Evolutionary conservation across 2,888 invertebrate species (phyloP), one percentile per base, ranked within the genome.

Genomic region (Brenthis ino): DNA sequence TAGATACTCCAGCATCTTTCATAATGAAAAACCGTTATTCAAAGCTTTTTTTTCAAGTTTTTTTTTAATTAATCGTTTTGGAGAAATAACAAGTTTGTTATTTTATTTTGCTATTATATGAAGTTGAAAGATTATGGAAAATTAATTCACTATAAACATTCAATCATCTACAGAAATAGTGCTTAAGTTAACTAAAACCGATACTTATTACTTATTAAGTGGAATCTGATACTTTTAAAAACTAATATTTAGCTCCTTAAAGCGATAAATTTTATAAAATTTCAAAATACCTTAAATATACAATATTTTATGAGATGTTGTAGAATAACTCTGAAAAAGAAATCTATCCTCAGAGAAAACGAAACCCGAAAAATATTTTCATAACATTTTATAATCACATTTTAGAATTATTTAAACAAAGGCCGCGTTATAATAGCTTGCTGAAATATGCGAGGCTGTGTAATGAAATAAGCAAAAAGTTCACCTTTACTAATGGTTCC

Each of bases 1-100:
- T 58, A 63, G 63, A 67, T 80, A 77, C 77, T 80, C 76, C 72
- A 72, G 65, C 68, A 77, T 75, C 83, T 77, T 77, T 77, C 76
- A 74, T 77, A 67, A 65, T 67, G 43, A 63, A 71, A 57, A 67
- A 70, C 77, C 74, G 74, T 76, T 75, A 73, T 65, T 63, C 58
- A 63, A 65, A 65, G 63, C 61, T 63, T 51, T 47, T 53, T 53
- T 20, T 33, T n/a, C 55, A 54, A 33, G 55, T 48, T 67, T 61
- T 67, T n/a, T 20, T 67, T 67, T 58, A 61, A 61, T 55, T 55
- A 61, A 55, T 58, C 55, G 20, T 50, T 37, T 67, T 61, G 24
- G 50, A 48, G n/a, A 48, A 14, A 33, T 63, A n/a, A 3, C n/a
- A 14, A 11, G 20, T 43, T 53, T n/a, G 63, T 14, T 54, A 63